Evolutionary conservation across 2,888 invertebrate genomes (phyloP).

Genomic region (Maniola hyperantus): DNA sequence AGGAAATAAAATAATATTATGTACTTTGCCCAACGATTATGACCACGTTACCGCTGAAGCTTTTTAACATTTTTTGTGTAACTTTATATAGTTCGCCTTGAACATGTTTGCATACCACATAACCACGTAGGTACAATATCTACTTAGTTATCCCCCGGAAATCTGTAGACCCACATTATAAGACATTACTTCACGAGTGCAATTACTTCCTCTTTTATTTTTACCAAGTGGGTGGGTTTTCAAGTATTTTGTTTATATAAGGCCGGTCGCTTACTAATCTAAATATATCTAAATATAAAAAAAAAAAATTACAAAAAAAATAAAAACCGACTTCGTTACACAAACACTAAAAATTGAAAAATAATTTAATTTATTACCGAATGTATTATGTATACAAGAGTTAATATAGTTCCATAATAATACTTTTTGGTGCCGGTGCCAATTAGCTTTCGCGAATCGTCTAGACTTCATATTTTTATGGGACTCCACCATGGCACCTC

Average conservation of each 20-base stretch:
- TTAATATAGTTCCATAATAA: too few relatives aligned
- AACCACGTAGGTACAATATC: neutral
- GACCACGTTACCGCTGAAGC: neutral
- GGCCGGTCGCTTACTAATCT: too few relatives aligned
- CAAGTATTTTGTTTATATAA: neutral
- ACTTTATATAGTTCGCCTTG: slow-evolving; percentile 3
- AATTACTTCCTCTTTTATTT: slow-evolving; percentile 16
- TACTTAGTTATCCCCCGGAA: slow-evolving; percentile 5
- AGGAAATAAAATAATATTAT: neutral
- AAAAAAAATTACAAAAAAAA: too few relatives aligned
- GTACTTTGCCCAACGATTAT: neutral
- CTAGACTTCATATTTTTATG: too few relatives aligned
- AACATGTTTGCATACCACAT: neutral
- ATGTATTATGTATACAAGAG: too few relatives aligned
- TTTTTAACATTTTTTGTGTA: neutral
- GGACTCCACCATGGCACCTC: too few relatives aligned
- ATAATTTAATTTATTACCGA: too few relatives aligned
- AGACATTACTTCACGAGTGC: neutral
- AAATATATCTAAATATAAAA: too few relatives aligned
- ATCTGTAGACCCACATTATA: neutral
- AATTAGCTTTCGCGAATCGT: too few relatives aligned
- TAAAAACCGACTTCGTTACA: too few relatives aligned
- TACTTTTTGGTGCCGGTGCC: too few relatives aligned
- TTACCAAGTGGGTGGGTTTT: slow-evolving; percentile 1
- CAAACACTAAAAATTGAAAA: too few relatives aligned